These are phyloP conservation scores for Proteles cristata DNA, from an alignment of 2,113 vertebrate species.

Conservation along the genomic window DNA sequence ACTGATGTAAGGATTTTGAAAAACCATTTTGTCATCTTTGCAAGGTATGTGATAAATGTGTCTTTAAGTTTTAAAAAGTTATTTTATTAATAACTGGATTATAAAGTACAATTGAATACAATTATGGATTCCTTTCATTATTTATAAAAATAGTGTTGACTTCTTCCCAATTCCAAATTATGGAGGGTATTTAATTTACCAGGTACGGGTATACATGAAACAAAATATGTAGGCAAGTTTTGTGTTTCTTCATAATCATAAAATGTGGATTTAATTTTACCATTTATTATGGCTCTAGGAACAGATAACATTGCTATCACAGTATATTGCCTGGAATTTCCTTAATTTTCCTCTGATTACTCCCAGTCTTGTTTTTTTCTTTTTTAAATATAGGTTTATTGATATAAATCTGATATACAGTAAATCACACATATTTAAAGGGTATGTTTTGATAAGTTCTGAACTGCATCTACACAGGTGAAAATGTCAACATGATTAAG, in stretches of 20 bases:
- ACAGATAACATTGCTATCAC: neutral
- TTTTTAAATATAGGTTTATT: neutral
- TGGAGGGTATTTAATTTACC: neutral
- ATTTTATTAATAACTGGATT: neutral
- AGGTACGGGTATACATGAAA: neutral
- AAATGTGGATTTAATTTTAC: neutral
- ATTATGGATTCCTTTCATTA: neutral
- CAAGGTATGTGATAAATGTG: neutral
- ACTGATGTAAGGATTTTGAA: neutral
- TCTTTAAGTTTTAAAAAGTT: neutral
- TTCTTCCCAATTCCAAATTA: neutral
- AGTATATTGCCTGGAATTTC: neutral
- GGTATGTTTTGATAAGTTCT: neutral
- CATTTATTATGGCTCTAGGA: neutral
- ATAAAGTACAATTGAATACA: conserved; percentile 18
- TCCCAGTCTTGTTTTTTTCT: neutral
- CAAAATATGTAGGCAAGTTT: neutral
- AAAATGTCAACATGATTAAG: neutral
- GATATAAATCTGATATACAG: neutral
- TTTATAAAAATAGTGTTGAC: neutral
- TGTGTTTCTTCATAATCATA: neutral
- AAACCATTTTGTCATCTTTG: neutral
- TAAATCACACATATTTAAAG: neutral
- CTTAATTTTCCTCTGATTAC: neutral
- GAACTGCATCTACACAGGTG: neutral